Base-by-base conservation (phyloP, 2,888 invertebrate genomes). In the Dermolepida albohirtum region DNA sequence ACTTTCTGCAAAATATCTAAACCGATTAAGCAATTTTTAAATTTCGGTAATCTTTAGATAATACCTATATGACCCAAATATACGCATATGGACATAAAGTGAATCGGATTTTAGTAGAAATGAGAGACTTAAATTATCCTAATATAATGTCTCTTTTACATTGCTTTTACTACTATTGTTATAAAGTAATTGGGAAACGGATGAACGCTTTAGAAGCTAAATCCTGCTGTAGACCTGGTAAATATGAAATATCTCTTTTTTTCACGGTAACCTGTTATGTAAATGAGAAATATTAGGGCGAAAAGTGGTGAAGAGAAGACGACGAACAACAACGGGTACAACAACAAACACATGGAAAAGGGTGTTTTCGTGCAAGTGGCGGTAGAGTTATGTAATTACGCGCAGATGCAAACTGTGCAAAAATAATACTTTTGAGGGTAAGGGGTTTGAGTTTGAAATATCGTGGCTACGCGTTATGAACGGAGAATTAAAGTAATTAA, bases 401-500 rank as follows among this genome's bases (percentile, higher is more conserved):
- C 57, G 57, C 57, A 57, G 57, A 57, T 57, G 57, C 43, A 41
- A 27, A 57, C 41, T 27, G 43, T 27, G 57, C 22, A 27, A 43
- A 43, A 16, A 43, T 57, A 57, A 57, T 41, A 43, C 43, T 43
- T 43, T 41, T 12, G 57, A 27, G 43, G n/a, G 41, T 22, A 11
- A 17, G 22, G 22, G 5, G 8, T 22, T 12, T 1, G 27, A 22
- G 17, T 39, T 17, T 57, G 57, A 57, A 57, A 43, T 57, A 57
- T 57, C 39, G 22, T 14, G 12, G 12, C 43, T 57, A 57, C 57
- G 57, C 43, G 57, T 43, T 43, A 57, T 43, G 12, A 57, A 57
- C 22, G 57, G 27, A 43, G 43, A 43, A 57, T 57, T 57, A 43
- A 22, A 57, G 57, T 57, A 57, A 57, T 57, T 57, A 57, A 57